These are phyloP conservation scores for Pachycephala philippinensis DNA, from an alignment of 2,113 vertebrate genomes.

Conservation along the genomic window DNA sequence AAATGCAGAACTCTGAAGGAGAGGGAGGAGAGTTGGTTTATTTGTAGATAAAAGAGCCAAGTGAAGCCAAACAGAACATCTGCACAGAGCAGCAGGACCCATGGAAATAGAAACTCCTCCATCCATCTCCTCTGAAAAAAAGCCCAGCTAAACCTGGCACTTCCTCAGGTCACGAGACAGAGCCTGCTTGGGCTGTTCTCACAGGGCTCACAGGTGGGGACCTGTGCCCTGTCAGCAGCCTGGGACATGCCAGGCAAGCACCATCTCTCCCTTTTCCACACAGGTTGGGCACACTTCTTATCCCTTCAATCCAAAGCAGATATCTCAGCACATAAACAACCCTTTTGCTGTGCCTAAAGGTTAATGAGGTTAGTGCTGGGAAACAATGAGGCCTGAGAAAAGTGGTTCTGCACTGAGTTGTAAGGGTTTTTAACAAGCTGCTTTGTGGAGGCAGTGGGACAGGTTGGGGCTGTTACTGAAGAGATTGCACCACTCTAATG, in stretches of 20 bases:
- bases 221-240: not conserved
- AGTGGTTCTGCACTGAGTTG: slow-evolving; percentile 40
- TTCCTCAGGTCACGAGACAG: not conserved
- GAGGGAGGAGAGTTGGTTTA: not conserved
- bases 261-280: not conserved
- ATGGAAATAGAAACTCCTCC: not conserved
- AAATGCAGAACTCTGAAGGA: not conserved
- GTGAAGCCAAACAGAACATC: not conserved
- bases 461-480: not conserved
- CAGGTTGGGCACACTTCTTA: rapidly evolving
- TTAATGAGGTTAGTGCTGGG: slow-evolving; percentile 42
- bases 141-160: not conserved
- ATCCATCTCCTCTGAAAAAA: not conserved
- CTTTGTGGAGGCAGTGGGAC: not conserved
- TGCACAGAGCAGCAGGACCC: not conserved
- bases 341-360: slow-evolving; percentile 4
- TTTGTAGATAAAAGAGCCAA: not conserved
- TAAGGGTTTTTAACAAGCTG: not conserved
- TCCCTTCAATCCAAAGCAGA: not conserved
- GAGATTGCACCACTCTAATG: slow-evolving; percentile 6
- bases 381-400: slow-evolving; percentile 19
- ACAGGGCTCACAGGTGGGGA: not conserved
- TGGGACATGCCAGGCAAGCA: not conserved
- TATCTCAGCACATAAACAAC: not conserved
- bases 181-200: not conserved